Evolutionary conservation across 2,888 invertebrate genomes (phyloP).

Genomic region (Acronicta leporina): DNA sequence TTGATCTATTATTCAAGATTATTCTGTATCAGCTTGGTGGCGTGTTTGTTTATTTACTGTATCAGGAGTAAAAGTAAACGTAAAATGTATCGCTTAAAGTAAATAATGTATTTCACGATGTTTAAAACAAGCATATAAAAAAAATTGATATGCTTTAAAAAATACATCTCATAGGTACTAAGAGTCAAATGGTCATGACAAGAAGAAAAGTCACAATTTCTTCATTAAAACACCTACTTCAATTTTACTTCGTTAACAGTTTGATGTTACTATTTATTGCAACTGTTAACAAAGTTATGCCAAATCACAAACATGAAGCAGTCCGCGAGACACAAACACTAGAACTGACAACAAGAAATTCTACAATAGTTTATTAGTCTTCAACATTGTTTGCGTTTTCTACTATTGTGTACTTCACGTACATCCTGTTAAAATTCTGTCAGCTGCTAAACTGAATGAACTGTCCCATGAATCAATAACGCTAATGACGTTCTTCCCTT

Average conservation of each 20-base stretch:
- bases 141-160: no score
- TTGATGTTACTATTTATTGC: conserved; percentile 9
- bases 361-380: conserved; percentile 21
- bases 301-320: conserved; percentile 15
- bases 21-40: conserved; percentile 35
- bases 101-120: neutral
- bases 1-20: conserved; percentile 63
- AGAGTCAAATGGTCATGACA: no score
- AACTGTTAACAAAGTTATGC: conserved; percentile 14
- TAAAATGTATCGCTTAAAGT: neutral
- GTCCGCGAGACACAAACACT: conserved; percentile 11
- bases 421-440: neutral
- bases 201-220: no score
- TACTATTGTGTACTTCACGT: conserved; percentile 9
- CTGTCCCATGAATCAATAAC: conserved; percentile 15
- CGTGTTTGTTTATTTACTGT: conserved; percentile 33
- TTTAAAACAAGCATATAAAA: no score
- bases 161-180: no score
- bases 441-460: neutral
- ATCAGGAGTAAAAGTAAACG: neutral
- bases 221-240: no score
- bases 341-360: conserved; percentile 22
- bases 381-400: conserved; percentile 7
- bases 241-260: no score
- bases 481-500: conserved; percentile 29